phyloP scores from a whole-genome alignment of 2,797 vertebrate genomes.

The Aulostomus chinensis region DNA sequence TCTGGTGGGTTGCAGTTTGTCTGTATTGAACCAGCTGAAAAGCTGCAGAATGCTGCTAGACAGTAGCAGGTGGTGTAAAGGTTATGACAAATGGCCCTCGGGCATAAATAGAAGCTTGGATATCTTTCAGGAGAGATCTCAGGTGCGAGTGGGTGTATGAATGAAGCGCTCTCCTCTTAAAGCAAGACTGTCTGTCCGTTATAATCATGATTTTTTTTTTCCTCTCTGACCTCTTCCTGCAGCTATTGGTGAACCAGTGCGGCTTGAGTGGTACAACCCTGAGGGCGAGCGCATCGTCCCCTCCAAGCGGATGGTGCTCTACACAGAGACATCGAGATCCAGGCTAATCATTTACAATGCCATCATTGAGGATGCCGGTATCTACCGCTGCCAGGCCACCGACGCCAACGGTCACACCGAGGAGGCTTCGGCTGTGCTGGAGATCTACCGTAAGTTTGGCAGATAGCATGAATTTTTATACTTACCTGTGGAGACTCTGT shows the following conservation, averaged over 20 bases:
- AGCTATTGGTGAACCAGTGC: constrained; percentile 94
- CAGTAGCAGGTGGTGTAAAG: too few relatives aligned
- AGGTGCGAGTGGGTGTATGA: too few relatives aligned
- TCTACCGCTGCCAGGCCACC: constrained; percentile 94
- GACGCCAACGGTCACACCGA: constrained; percentile 87
- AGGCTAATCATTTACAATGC: constrained; percentile 96
- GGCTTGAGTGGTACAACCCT: constrained; percentile 95
- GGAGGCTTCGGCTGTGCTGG: constrained; percentile 95
- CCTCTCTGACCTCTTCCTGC: constrained; percentile 13
- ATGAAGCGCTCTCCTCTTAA: too few relatives aligned
- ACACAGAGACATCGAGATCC: constrained; percentile 89
- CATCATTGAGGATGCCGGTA: constrained; percentile 94
- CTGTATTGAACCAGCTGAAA: too few relatives aligned
- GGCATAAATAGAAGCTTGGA: too few relatives aligned
- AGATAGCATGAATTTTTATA: neutral
- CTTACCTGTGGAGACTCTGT: constrained; percentile 19
- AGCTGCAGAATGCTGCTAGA: too few relatives aligned
- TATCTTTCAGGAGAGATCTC: too few relatives aligned
- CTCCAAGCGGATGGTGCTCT: constrained; percentile 87
- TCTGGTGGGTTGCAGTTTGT: too few relatives aligned
- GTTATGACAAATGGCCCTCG: too few relatives aligned
- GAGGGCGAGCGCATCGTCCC: constrained; percentile 92
- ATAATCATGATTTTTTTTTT: neutral
- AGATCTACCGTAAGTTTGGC: constrained; percentile 94
- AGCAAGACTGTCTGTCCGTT: too few relatives aligned